Evolutionary conservation across 2,113 vertebrate genomes (phyloP).

Genomic region (Zingel zingel): DNA sequence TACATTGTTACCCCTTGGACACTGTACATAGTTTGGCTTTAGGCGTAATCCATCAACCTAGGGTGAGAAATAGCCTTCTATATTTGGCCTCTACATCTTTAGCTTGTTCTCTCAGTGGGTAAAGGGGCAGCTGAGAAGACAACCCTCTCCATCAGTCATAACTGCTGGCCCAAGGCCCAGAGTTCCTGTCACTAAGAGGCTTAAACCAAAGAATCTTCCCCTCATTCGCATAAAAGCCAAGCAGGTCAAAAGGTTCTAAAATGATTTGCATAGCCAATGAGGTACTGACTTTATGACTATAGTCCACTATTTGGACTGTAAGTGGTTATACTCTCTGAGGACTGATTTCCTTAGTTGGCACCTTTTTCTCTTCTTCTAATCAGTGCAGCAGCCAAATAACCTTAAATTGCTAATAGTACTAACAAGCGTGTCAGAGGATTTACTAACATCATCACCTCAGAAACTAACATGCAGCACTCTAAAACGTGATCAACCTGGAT

Average conservation of each 20-base stretch:
- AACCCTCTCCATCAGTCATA: slow-evolving; percentile 92
- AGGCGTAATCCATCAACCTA: slow-evolving; percentile 89
- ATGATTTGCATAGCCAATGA: slow-evolving; percentile 94
- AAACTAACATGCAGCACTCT: not conserved
- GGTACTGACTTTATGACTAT: slow-evolving; percentile 85
- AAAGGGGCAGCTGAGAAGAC: slow-evolving; percentile 92
- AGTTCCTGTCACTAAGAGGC: slow-evolving; percentile 94
- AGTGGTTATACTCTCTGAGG: slow-evolving; percentile 30
- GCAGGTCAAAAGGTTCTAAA: slow-evolving; percentile 95
- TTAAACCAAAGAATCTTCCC: slow-evolving; percentile 93
- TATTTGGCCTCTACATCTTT: slow-evolving; percentile 87
- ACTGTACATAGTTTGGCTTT: slow-evolving; percentile 90
- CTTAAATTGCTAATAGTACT: slow-evolving; percentile 13
- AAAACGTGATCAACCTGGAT: slow-evolving; percentile 31
- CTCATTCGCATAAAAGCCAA: slow-evolving; percentile 94
- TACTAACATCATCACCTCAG: slow-evolving; percentile 28
- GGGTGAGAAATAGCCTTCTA: slow-evolving; percentile 97
- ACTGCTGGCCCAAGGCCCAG: slow-evolving; percentile 86
- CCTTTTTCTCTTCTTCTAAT: slow-evolving; percentile 21
- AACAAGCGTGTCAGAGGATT: slow-evolving; percentile 28
- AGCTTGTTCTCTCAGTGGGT: slow-evolving; percentile 77
- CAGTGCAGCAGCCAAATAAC: slow-evolving; percentile 20
- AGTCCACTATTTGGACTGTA: slow-evolving; percentile 30
- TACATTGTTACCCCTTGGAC: slow-evolving; percentile 87
- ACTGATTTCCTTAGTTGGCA: slow-evolving; percentile 33